Base-by-base conservation (phyloP, 2,888 invertebrate species). In the Caenorhabditis sulstoni region DNA sequence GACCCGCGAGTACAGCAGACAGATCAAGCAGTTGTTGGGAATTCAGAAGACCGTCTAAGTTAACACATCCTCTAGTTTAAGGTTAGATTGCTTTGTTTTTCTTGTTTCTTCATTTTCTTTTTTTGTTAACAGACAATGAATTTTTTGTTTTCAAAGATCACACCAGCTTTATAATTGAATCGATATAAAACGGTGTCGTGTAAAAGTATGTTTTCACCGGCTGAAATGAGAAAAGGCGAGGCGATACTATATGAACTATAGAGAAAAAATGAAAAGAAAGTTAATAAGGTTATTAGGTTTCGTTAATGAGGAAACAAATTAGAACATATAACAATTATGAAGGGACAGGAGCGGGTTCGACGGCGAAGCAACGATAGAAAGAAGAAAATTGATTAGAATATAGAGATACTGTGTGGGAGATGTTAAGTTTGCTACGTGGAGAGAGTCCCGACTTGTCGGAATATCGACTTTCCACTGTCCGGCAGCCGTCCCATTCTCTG, bases 401-500 rank as follows among this genome's bases (percentile, higher is more conserved):
- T n/a, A 5, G 29, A n/a, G 39, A 41, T 41, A 23, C 8, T 22
- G 52, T 22, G 1, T 14, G 23, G 14, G 23, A 7, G 9, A n/a
- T 3, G 20, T n/a, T n/a, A n/a, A n/a, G 23, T 18, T 49, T 45
- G 35, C 41, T 52, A 73, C 3, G 73, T 75, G 14, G 67, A 45
- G 11, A 81, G 37, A 22, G 39, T 53, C 12, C 75, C 77, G 22
- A 81, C 77, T 58, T 81, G 81, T 35, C 81, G 58, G 73, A 81
- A 81, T 29, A 77, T 76, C 20, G 77, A 77, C 53, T 81, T 81
- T 44, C 77, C 77, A 39, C 62, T 74, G 9, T 74, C 74, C 16
- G 81, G 81, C n/a, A 81, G 74, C 3, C 77, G 81, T 49, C 81
- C 81, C 81, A 81, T 81, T 53, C 81, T 22, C 35, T 79, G 79